phyloP scores from a whole-genome alignment of 2,797 vertebrate species.

The Hemibagrus guttatus region DNA sequence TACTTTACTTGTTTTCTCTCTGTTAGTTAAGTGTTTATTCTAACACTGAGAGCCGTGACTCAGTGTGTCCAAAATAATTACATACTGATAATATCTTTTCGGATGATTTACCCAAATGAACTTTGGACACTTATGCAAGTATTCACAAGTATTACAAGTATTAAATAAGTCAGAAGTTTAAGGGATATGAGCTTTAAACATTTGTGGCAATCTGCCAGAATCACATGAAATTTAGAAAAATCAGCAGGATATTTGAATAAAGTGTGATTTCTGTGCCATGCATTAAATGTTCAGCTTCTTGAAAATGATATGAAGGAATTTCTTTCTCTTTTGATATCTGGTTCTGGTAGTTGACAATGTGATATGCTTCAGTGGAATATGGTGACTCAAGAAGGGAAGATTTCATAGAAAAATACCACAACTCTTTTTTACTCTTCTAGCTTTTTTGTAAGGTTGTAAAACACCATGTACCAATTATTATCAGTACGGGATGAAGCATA shows the following conservation, averaged over 20 bases:
- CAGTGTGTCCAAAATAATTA: background rate
- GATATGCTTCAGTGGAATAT: background rate
- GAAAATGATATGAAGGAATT: background rate
- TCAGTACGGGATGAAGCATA: background rate
- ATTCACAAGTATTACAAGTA: conserved; percentile 22
- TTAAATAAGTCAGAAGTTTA: conserved; percentile 19
- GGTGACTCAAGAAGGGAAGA: background rate
- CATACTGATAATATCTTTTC: background rate
- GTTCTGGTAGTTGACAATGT: background rate
- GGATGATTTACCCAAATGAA: background rate
- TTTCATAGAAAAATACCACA: background rate
- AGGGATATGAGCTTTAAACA: background rate
- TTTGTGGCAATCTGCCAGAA: background rate
- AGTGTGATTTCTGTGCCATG: background rate
- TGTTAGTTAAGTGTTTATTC: background rate
- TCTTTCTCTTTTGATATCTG: background rate
- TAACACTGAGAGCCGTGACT: background rate
- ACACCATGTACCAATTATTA: background rate
- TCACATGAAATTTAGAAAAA: background rate
- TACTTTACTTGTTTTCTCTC: conserved; percentile 47
- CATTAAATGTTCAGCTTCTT: background rate
- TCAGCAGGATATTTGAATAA: background rate
- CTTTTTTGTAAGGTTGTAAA: background rate
- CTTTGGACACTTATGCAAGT: background rate
- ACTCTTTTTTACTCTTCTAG: background rate